phyloP scores from a whole-genome alignment of 2,888 invertebrate species.

The Caenorhabditis afra region DNA sequence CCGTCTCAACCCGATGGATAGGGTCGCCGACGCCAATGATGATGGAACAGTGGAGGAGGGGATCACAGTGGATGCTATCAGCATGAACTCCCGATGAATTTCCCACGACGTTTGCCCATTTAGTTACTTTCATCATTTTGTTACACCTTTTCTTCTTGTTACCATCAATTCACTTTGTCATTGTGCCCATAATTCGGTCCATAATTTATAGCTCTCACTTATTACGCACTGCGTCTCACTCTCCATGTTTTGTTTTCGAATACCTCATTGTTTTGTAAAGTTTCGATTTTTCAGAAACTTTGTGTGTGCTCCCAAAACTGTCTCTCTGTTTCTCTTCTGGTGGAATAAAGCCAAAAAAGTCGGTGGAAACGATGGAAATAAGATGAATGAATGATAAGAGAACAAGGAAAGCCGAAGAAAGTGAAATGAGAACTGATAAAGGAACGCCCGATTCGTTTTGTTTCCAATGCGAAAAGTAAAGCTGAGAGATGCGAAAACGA shows the following conservation, averaged over 20 bases:
- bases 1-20: conserved; percentile 54
- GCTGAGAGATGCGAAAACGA: neutral
- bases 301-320: neutral
- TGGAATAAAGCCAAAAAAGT: no score
- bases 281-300: neutral
- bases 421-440: no score
- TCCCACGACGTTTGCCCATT: no score
- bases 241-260: neutral
- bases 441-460: neutral
- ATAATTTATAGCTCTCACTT: neutral
- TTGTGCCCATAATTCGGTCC: conserved; percentile 40
- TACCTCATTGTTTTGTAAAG: conserved; percentile 1
- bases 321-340: conserved; percentile 3
- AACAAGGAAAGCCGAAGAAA: neutral
- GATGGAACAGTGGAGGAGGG: conserved; percentile 3
- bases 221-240: conserved; percentile 25
- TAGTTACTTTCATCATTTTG: no score
- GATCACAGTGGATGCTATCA: conserved; percentile 10
- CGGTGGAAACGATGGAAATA: no score
- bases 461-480: conserved; percentile 3
- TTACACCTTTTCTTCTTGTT: conserved; percentile 7
- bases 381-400: neutral
- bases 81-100: conserved; percentile 19
- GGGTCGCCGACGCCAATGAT: conserved; percentile 52
- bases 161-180: neutral